A percentile compares a stretch with the other conserved stretches of the same genome.
These are phyloP conservation scores for Aphelinus certus DNA, from an alignment of 1,140 invertebrate genomes.

Conservation along the genomic window DNA sequence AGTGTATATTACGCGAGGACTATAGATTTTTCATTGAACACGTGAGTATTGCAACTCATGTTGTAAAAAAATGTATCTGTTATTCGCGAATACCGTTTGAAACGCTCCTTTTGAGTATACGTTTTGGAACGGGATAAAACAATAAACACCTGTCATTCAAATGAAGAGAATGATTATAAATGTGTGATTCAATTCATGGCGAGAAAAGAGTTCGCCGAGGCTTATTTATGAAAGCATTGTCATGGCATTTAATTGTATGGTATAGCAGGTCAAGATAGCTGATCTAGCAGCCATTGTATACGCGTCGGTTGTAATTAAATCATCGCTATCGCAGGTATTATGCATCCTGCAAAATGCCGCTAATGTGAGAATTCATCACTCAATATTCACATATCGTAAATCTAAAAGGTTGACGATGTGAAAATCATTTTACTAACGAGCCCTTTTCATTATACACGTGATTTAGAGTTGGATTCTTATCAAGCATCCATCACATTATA, in stretches of 20 bases:
- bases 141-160: no score
- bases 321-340: constrained; percentile 2
- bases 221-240: constrained; percentile 2
- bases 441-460: no score
- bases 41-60: no score
- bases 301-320: neutral
- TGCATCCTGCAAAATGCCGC: neutral
- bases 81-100: no score
- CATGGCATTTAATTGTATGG: neutral
- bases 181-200: neutral
- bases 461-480: no score
- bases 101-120: no score
- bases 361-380: constrained; percentile 1
- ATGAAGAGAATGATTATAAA: neutral
- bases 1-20: no score
- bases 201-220: neutral
- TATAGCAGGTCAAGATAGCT: neutral
- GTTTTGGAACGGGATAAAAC: no score
- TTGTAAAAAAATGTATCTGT: no score
- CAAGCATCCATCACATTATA: no score
- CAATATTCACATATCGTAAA: constrained; percentile 1
- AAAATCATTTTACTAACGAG: no score
- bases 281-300: neutral
- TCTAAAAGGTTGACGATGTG: neutral
- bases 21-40: no score